These are phyloP conservation scores for Caradrina clavipalpis DNA, from an alignment of 2,888 invertebrate species.

Conservation along the genomic window DNA sequence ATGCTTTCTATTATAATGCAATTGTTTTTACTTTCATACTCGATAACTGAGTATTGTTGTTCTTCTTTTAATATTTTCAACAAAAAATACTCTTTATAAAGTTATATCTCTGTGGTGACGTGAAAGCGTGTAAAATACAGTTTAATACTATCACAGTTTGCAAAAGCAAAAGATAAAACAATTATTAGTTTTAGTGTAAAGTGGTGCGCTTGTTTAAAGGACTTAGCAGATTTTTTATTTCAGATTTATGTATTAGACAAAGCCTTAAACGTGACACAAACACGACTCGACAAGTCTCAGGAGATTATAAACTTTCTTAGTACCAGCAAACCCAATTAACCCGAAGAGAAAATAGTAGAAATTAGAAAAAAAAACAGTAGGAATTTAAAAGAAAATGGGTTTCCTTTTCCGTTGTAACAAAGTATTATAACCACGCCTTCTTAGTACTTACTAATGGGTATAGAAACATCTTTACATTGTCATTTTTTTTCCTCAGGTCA, in stretches of 20 bases:
- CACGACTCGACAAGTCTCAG: conserved; percentile 18
- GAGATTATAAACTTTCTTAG: conserved; percentile 37
- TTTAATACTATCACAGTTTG: neutral
- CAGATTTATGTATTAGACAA: neutral
- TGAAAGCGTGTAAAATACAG: neutral
- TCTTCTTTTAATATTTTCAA: neutral
- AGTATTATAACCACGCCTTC: conserved; percentile 1
- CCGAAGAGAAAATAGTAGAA: conserved; percentile 19
- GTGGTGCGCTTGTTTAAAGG: too few relatives aligned
- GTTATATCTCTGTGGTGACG: neutral
- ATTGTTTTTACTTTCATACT: neutral
- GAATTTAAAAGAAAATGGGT: conserved; percentile 28
- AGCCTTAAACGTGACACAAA: conserved; percentile 36
- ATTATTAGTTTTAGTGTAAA: neutral
- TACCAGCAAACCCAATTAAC: conserved; percentile 41
- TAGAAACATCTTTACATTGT: conserved; percentile 42
- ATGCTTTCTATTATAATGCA: too few relatives aligned
- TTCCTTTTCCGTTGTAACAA: neutral
- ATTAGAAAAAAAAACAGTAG: conserved; percentile 22
- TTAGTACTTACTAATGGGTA: neutral
- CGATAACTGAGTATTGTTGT: neutral
- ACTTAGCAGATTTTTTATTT: too few relatives aligned
- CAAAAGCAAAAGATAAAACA: neutral
- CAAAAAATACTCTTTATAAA: neutral
- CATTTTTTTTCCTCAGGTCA: conserved; percentile 64